Percentiles rank a stretch among this genome's conserved stretches.
These are phyloP conservation scores for Mesorhabditis belari DNA, from an alignment of 2,888 invertebrate species.

Conservation along the genomic window DNA sequence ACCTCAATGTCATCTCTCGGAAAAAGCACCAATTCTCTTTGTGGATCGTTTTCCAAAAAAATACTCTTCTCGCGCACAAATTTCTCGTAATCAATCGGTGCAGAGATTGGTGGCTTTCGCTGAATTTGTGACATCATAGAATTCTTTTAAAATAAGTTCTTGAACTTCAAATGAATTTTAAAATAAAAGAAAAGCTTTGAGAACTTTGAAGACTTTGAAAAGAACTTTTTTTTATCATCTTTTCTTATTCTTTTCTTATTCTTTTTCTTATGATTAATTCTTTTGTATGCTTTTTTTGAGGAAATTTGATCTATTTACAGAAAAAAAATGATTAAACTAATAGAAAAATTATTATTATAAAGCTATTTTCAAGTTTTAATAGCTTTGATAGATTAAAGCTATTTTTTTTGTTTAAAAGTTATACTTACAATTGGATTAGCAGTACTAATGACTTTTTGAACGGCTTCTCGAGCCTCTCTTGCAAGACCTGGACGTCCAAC, in stretches of 20 bases:
- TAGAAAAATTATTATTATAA: not conserved
- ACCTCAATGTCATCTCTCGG: conserved; percentile 50
- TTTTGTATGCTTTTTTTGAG: not conserved
- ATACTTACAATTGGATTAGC: conserved; percentile 37
- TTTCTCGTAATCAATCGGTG: conserved; percentile 48
- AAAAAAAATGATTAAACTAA: not conserved
- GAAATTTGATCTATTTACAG: too few species aligned
- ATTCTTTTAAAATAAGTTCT: too few species aligned
- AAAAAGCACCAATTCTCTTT: conserved; percentile 47
- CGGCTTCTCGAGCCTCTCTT: conserved; percentile 47
- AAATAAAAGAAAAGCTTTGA: too few species aligned
- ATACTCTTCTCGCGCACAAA: conserved; percentile 46
- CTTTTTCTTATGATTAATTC: not conserved
- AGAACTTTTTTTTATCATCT: not conserved
- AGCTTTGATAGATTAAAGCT: not conserved
- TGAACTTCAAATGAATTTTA: too few species aligned
- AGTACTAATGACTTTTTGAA: conserved; percentile 36
- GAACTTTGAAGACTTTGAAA: too few species aligned
- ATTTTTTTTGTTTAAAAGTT: not conserved
- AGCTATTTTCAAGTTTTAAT: not conserved
- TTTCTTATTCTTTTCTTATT: not conserved
- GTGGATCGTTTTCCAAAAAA: conserved; percentile 46
- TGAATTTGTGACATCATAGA: too few species aligned
- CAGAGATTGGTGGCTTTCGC: conserved; percentile 41
- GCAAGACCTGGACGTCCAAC: conserved; percentile 49